Evolutionary conservation across 2,113 vertebrate genomes (phyloP).

Genomic region (Charadrius vociferus): DNA sequence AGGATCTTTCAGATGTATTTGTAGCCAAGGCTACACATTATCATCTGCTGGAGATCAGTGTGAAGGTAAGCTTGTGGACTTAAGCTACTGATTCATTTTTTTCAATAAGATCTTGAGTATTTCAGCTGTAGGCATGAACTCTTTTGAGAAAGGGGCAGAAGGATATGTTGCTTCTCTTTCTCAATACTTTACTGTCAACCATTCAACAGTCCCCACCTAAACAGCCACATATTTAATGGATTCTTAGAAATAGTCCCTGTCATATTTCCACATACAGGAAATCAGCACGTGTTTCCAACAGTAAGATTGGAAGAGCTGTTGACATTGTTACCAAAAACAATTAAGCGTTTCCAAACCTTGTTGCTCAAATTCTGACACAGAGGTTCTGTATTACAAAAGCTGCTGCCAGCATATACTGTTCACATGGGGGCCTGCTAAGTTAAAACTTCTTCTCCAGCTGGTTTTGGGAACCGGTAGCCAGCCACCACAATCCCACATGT

Average conservation of each 20-base stretch:
- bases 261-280: not conserved
- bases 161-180: not conserved
- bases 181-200: not conserved
- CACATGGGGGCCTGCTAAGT: not conserved
- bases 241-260: not conserved
- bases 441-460: conserved; percentile 11
- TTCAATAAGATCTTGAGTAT: not conserved
- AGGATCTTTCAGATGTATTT: conserved; percentile 90
- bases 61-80: conserved; percentile 80
- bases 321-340: not conserved
- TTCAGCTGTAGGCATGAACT: not conserved
- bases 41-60: conserved; percentile 85
- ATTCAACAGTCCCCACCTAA: not conserved
- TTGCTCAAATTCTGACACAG: not conserved
- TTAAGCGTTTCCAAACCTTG: not conserved
- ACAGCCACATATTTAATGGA: not conserved
- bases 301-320: not conserved
- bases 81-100: not conserved
- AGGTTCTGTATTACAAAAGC: not conserved
- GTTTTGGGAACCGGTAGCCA: not conserved
- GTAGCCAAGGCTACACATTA: conserved; percentile 83
- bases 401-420: not conserved
- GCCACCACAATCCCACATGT: not conserved
- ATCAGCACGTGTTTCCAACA: not conserved
- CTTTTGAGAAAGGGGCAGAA: not conserved